Base-by-base conservation (phyloP, 2,113 vertebrate species). In the Gila orcuttii region DNA sequence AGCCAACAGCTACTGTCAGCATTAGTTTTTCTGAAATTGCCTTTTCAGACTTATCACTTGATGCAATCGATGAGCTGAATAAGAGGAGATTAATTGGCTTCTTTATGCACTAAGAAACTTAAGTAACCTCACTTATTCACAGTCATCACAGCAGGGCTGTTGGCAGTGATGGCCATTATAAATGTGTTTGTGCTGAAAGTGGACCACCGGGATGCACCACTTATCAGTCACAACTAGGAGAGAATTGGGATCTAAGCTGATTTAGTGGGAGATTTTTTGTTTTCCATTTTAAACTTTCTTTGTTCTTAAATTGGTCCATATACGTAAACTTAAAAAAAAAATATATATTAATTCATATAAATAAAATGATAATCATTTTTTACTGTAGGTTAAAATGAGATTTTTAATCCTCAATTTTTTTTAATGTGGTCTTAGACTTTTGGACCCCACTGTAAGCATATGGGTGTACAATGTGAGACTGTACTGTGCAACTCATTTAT, bases 1-100 rank as follows among this genome's bases (percentile, higher is more conserved):
- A 90, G 90, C 85, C 91, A 93, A 93, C 92, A 89, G 93, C 91
- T 92, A 91, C 89, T 91, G 91, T 93, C 92, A 89, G 86, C 71
- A 90, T 92, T 82, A 7, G 83, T 93, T 93, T 93, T 93, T 91
- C 83, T 90, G 77, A 92, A 91, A 93, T 92, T 85, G 90, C 88
- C 84, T 91, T 90, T 92, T 92, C 86, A 89, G 90, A 89, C 87
- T 85, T 91, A 89, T 86, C 89, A 90, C 91, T 93, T 93, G 90
- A 92, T 91, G 85, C 85, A 92, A 92, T 93, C 89, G 75, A 93
- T 93, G 91, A 86, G 74, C 89, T 91, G 89, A 92, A 92, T 90
- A 89, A 91, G 86, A 90, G 88, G 88, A 87, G 81, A 92, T 90
- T 92, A 91, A 90, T 90, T 89, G 90, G 91, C 87, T 90, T 92